Base-by-base conservation (phyloP, 2,888 invertebrate species). In the Caenorhabditis afra region DNA sequence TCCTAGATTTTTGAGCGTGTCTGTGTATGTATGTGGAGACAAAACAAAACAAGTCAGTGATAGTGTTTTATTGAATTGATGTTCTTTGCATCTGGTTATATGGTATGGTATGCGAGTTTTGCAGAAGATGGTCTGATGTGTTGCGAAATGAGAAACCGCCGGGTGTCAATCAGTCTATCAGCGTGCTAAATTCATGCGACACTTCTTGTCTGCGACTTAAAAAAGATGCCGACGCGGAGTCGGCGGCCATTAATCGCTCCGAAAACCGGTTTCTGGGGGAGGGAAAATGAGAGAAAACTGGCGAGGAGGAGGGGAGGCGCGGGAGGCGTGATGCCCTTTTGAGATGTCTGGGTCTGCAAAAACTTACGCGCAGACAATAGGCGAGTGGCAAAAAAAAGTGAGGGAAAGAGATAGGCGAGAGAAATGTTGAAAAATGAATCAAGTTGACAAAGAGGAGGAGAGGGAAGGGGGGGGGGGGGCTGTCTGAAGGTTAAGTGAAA, bases 391-490 rank as follows among this genome's bases (percentile, higher is more conserved):
- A 14, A 10, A 22, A 8, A 37, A 12, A n/a, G 52, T 22, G 35
- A 29, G 53, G 45, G 35, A 18, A 45, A 16, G 41, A 18, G 53
- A 58, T 39, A 67, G 65, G 55, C 22, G 65, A 58, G 68, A 52
- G 44, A 52, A 68, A 62, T 61, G 61, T 70, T 70, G 59, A 52
- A 61, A 62, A 67, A 67, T 47, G 49, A 47, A 68, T 66, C 53
- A 55, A 53, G 64, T 64, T 55, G 62, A 64, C 20, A 37, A 55
- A 44, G 14, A 12, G 55, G n/a, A n/a, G 44, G 53, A 52, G 39
- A 23, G 55, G 45, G n/a, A n/a, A n/a, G n/a, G n/a, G n/a, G n/a
- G n/a, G n/a, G n/a, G n/a, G n/a, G n/a, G n/a, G n/a, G n/a, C n/a
- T 45, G 65, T 53, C 47, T 57, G 57, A 66, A 66, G 55, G 58